A percentile compares a stretch with the other conserved stretches of the same genome.
These are phyloP conservation scores for Aurelia aurita complex sp. Pacific DNA, from an alignment of 30 jellyfish, hydroid and myxozoan genomes.

Conservation along the genomic window DNA sequence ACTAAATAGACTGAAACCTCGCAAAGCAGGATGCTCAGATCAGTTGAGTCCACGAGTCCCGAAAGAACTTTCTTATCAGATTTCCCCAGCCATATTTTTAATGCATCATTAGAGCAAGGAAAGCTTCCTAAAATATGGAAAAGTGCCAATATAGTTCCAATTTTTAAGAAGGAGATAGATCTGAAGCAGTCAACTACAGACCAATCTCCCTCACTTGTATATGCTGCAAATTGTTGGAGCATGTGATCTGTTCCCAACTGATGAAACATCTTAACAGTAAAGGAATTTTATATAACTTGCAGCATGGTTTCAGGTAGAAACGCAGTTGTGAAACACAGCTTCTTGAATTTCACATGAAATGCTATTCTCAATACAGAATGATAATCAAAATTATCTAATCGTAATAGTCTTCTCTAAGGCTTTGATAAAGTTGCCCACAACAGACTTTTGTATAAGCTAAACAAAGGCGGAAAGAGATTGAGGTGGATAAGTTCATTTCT, in stretches of 20 bases:
- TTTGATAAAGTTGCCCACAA: slow-evolving; percentile 29
- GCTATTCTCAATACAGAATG: slow-evolving; percentile 31
- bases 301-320: slow-evolving; percentile 33
- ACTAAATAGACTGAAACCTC: not conserved
- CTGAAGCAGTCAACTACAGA: slow-evolving; percentile 46
- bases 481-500: slow-evolving; percentile 17
- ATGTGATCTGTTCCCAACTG: too few relatives aligned
- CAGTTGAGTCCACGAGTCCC: not conserved
- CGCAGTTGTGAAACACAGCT: slow-evolving; percentile 4
- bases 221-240: slow-evolving; percentile 28
- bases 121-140: too few relatives aligned
- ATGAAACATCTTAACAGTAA: not conserved
- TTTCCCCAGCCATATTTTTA: not conserved
- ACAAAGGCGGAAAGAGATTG: slow-evolving; percentile 22
- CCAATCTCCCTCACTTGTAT: slow-evolving; percentile 54
- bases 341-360: slow-evolving; percentile 9
- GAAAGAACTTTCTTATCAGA: not conserved
- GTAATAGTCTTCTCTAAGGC: slow-evolving; percentile 27
- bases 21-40: not conserved
- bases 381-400: slow-evolving; percentile 14
- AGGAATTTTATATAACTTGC: slow-evolving; percentile 34
- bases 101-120: not conserved
- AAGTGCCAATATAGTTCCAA: slow-evolving; percentile 27
- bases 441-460: slow-evolving; percentile 24
- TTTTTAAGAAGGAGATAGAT: slow-evolving; percentile 38